Evolutionary conservation across 2,888 invertebrate genomes (phyloP), one percentile per base, ranked within the genome.

Genomic region (Phengaris arion): DNA sequence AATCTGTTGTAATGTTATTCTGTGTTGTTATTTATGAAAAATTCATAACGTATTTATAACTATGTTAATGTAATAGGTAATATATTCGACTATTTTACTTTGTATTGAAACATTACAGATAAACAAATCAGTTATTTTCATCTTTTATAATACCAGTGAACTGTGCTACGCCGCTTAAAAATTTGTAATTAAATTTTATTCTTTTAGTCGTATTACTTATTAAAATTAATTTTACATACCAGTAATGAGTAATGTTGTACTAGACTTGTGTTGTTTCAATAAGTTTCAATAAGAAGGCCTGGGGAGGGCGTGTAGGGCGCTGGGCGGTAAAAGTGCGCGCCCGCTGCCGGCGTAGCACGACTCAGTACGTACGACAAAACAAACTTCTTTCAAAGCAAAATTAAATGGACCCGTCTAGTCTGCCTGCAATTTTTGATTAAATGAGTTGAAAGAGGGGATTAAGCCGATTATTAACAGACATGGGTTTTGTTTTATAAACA

Each of bases 391-490:
- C 77, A 78, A 81, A 80, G 79, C 78, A 78, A 82, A 83, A 83
- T 83, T 82, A 82, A 85, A 84, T 80, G 79, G 78, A 83, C 80
- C 78, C 74, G 76, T 74, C 78, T 77, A 80, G 79, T 79, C 80
- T 79, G 77, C 78, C 80, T 79, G 77, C 78, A 80, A 79, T 80
- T 80, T 81, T 80, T 83, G 81, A 82, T 81, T 83, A 83, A 83
- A 82, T 82, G 80, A 81, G 80, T 82, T 79, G 78, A 81, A 80
- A 79, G 79, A 78, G 81, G 83, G 80, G 83, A 83, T 81, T 87
- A 89, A 89, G 86, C 87, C 85, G 88, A 89, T 89, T 90, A 89
- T 84, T 82, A 85, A 82, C 85, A 86, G 85, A 84, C 84, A 83
- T 82, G 80, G 81, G 83, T 81, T 82, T 82, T 83, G 81, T 84